Conservation (phyloP, 2,888 invertebrate species). For the Acanthoscelides obtectus region DNA sequence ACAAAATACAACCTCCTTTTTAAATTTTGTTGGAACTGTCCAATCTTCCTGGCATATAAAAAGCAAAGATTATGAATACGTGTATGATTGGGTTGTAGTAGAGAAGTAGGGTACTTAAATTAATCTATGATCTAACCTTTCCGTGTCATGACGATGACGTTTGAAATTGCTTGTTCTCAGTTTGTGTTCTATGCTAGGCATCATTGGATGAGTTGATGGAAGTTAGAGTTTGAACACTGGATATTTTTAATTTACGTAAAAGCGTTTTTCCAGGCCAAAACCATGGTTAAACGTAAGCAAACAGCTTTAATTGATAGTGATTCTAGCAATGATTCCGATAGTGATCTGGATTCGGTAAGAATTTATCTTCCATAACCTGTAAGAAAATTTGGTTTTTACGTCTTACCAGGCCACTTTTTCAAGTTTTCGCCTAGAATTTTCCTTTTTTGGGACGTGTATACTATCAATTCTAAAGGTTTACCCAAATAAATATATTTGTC, state of each 20-base stretch:
- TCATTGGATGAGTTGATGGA: background rate
- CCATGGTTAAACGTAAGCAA: conserved; percentile 80
- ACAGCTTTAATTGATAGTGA: conserved; percentile 79
- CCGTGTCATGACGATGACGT: background rate
- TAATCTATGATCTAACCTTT: background rate
- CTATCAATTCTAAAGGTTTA: background rate
- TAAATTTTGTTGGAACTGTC: no score
- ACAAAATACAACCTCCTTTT: no score
- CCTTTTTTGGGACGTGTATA: background rate
- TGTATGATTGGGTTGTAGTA: no score
- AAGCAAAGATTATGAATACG: no score
- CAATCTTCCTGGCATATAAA: no score
- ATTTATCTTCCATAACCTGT: background rate
- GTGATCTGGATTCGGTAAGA: conserved; percentile 80
- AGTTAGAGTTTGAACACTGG: background rate
- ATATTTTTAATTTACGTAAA: background rate
- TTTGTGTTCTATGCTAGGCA: background rate
- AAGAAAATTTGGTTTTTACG: background rate
- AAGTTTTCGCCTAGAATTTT: background rate
- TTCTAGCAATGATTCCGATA: conserved; percentile 73
- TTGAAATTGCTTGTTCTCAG: background rate
- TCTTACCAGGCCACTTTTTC: background rate
- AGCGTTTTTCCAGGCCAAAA: background rate
- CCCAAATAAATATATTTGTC: background rate
- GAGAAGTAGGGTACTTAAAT: no score